phyloP scores from a whole-genome alignment of 1,140 invertebrate species.

The Temnothorax longispinosus region DNA sequence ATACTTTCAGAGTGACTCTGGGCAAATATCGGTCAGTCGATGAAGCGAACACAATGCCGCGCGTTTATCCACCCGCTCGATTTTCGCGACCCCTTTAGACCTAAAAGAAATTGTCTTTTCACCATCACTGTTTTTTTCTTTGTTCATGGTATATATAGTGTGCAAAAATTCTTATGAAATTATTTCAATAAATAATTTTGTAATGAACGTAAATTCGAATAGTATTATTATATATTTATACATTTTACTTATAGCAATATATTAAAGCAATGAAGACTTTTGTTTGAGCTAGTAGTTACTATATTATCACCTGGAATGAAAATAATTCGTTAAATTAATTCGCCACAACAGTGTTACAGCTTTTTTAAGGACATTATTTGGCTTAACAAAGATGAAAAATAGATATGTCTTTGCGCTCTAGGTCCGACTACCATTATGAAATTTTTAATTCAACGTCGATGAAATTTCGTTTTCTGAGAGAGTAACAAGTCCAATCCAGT shows the following conservation, averaged over 20 bases:
- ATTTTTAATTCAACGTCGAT: slow-evolving; percentile 68
- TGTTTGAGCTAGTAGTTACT: not conserved
- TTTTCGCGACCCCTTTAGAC: slow-evolving; percentile 64
- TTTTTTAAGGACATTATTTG: not conserved
- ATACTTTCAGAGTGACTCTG: slow-evolving; percentile 64
- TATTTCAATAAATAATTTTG: not conserved
- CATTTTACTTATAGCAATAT: not conserved
- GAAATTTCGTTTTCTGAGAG: slow-evolving; percentile 66
- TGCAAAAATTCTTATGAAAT: not conserved
- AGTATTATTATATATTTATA: not conserved
- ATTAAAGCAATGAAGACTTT: not conserved
- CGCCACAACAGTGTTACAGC: no score
- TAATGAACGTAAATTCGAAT: not conserved
- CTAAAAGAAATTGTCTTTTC: slow-evolving; percentile 44
- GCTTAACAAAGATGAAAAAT: not conserved
- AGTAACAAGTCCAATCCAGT: slow-evolving; percentile 66
- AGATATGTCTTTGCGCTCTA: not conserved
- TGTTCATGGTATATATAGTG: not conserved
- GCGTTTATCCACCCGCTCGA: slow-evolving; percentile 65
- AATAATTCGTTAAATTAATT: not conserved
- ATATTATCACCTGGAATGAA: not conserved
- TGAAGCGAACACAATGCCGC: slow-evolving; percentile 56
- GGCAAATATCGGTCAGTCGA: slow-evolving; percentile 74
- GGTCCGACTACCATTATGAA: slow-evolving; percentile 32
- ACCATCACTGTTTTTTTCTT: not conserved